Evolutionary conservation across 2,797 vertebrate species (phyloP).

Genomic region (Mus spretus): DNA sequence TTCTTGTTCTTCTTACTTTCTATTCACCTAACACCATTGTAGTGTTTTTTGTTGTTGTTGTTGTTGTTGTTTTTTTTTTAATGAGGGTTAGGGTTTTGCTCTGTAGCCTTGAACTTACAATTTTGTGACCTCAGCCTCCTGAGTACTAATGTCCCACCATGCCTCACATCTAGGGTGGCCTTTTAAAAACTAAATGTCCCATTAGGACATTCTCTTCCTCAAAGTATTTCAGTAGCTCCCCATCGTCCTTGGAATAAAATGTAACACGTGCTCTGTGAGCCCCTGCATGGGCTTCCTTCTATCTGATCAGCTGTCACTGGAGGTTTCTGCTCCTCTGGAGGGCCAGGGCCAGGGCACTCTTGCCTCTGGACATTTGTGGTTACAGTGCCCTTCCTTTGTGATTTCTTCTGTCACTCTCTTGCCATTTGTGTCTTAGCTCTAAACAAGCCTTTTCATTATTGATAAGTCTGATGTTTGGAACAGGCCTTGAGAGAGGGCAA

Average conservation of each 20-base stretch:
- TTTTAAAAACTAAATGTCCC: background rate
- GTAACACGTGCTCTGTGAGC: background rate
- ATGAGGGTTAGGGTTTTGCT: background rate
- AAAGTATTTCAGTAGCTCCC: background rate
- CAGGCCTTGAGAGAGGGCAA: background rate
- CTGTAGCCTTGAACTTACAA: background rate
- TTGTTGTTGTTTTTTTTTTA: background rate
- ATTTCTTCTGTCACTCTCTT: background rate
- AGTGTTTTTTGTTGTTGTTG: background rate
- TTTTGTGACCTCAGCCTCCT: background rate
- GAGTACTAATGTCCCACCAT: background rate
- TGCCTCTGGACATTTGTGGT: background rate
- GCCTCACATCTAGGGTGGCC: background rate
- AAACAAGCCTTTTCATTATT: background rate
- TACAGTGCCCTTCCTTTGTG: background rate
- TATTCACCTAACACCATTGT: background rate
- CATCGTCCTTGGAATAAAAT: constrained; percentile 19
- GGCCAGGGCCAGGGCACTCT: background rate
- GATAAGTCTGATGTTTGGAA: constrained; percentile 11
- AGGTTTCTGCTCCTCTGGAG: background rate
- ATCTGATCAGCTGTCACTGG: background rate
- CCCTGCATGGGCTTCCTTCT: background rate
- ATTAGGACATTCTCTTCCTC: constrained; percentile 3
- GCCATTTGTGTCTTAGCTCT: background rate
- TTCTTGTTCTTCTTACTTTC: background rate